Percentiles rank a stretch among this genome's conserved stretches.
Conservation (phyloP, 2,113 vertebrate genomes). For the Rhynchopsitta pachyrhyncha region DNA sequence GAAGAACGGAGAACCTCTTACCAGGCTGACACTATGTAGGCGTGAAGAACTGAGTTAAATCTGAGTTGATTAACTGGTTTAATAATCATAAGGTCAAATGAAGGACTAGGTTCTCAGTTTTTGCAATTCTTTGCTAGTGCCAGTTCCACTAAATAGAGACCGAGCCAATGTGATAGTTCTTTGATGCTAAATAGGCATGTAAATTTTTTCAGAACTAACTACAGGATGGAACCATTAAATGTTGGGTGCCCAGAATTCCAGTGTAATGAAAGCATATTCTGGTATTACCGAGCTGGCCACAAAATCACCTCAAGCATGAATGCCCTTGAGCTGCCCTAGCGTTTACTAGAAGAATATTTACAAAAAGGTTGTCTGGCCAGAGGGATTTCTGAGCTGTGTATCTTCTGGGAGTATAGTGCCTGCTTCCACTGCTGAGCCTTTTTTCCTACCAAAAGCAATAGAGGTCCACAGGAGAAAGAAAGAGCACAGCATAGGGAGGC, state of each 20-base stretch:
- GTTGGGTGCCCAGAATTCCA: neutral
- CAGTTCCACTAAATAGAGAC: neutral
- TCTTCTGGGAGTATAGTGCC: neutral
- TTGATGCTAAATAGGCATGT: neutral
- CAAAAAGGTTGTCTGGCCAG: neutral
- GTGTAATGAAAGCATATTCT: neutral
- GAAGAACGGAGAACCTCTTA: neutral
- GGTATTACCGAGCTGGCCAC: neutral
- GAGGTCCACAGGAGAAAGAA: neutral
- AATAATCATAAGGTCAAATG: constrained; percentile 42
- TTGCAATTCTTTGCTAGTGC: neutral
- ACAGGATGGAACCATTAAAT: neutral
- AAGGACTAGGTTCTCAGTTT: constrained; percentile 18
- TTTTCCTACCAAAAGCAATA: neutral
- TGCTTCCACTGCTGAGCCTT: neutral
- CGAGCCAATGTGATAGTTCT: neutral
- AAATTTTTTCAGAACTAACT: neutral
- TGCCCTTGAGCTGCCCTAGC: neutral
- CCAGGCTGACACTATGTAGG: neutral
- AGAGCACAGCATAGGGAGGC: neutral
- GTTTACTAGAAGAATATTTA: neutral
- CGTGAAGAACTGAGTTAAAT: constrained; percentile 20
- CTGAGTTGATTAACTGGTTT: constrained; percentile 53
- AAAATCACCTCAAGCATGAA: neutral
- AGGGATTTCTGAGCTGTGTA: neutral